Evolutionary conservation across 2,888 invertebrate genomes (phyloP).

Genomic region (Plebejus anna): DNA sequence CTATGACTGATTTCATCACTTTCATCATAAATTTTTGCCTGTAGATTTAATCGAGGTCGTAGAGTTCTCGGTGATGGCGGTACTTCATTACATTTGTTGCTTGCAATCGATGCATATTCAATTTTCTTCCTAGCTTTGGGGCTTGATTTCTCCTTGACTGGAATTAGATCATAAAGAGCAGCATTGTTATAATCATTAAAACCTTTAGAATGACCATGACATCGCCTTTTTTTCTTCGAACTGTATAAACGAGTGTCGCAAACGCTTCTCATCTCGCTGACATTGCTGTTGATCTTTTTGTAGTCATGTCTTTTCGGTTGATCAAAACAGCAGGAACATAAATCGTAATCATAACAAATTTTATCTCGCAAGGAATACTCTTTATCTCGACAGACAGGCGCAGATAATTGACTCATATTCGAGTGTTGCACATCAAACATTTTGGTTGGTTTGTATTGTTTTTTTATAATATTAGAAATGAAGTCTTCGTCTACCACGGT

Average conservation of each 20-base stretch:
- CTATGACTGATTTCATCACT: slow-evolving; percentile 46
- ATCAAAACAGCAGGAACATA: slow-evolving; percentile 58
- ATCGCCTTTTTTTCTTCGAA: slow-evolving; percentile 46
- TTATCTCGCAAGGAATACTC: slow-evolving; percentile 49
- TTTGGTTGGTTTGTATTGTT: slow-evolving; percentile 63
- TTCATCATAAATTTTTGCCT: slow-evolving; percentile 54
- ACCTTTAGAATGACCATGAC: slow-evolving; percentile 42
- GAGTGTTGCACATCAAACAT: slow-evolving; percentile 58
- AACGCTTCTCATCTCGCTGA: slow-evolving; percentile 56
- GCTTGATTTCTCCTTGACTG: slow-evolving; percentile 68
- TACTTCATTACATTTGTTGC: slow-evolving; percentile 57
- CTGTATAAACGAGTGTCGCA: slow-evolving; percentile 63
- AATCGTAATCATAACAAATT: slow-evolving; percentile 48
- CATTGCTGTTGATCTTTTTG: slow-evolving; percentile 42
- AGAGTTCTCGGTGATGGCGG: slow-evolving; percentile 65
- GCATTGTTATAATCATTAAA: slow-evolving; percentile 56
- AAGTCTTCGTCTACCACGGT: slow-evolving; percentile 56
- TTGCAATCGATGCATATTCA: slow-evolving; percentile 47
- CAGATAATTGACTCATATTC: slow-evolving; percentile 62
- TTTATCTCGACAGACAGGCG: slow-evolving; percentile 65
- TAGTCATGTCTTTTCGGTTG: slow-evolving; percentile 39
- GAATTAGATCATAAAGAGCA: slow-evolving; percentile 61
- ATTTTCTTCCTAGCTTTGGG: slow-evolving; percentile 62
- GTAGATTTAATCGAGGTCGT: slow-evolving; percentile 62
- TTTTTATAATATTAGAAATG: slow-evolving; percentile 62